Conservation (phyloP, 2,888 invertebrate species). For the Tiphia femorata region DNA sequence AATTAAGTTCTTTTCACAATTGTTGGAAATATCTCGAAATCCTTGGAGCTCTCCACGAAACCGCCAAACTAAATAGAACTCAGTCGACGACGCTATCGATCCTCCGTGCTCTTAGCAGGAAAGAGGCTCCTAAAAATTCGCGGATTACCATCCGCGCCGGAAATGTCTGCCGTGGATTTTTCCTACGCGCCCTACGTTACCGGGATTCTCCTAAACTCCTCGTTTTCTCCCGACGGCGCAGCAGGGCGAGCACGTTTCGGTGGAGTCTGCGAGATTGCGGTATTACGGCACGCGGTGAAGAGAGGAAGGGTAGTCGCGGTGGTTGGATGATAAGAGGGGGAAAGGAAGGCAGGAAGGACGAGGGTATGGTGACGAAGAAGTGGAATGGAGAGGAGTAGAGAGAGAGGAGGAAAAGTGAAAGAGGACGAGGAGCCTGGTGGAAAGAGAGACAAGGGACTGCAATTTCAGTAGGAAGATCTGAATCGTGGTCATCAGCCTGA, state of each 20-base stretch:
- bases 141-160: not conserved
- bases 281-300: not conserved
- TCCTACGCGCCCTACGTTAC: not conserved
- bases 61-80: too few species aligned
- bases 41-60: too few species aligned
- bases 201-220: not conserved
- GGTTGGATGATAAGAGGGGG: too few species aligned
- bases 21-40: too few species aligned
- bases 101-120: too few species aligned
- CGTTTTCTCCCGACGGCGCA: not conserved
- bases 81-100: too few species aligned
- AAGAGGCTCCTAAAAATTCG: constrained; percentile 2
- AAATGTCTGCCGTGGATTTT: not conserved
- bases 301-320: not conserved
- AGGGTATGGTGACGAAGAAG: not conserved
- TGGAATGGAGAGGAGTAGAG: not conserved
- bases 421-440: too few species aligned
- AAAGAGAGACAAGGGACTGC: constrained; percentile 18
- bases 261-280: constrained; percentile 9
- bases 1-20: too few species aligned
- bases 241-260: not conserved
- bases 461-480: constrained; percentile 27
- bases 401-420: not conserved
- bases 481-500: constrained; percentile 25
- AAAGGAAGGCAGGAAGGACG: not conserved